Evolutionary conservation across 1,140 invertebrate species (phyloP).

Genomic region (Hypsibius dujardini): DNA sequence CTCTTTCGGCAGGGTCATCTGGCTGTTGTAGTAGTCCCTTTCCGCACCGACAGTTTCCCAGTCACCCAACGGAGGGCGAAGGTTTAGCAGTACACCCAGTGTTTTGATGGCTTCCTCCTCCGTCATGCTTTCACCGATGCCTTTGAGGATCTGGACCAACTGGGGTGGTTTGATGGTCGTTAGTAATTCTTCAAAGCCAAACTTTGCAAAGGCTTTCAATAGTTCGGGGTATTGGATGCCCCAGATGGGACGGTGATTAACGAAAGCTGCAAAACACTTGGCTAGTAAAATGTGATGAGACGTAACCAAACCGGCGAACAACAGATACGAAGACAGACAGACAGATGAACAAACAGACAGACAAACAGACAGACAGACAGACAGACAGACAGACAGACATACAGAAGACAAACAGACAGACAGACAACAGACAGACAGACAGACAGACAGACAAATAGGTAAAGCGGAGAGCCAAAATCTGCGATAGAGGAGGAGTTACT

Average conservation of each 20-base stretch:
- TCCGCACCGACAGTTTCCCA: conserved; percentile 4
- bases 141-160: background rate
- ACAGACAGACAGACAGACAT: too few species aligned
- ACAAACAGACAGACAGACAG: too few species aligned
- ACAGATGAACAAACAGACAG: too few species aligned
- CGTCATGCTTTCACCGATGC: conserved; percentile 1
- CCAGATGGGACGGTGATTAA: background rate
- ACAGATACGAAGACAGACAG: too few species aligned
- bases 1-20: background rate
- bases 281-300: too few species aligned
- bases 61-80: background rate
- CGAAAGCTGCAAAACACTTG: too few species aligned
- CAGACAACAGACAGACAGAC: too few species aligned
- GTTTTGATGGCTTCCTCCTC: conserved; percentile 1
- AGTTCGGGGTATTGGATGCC: conserved; percentile 4
- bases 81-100: background rate
- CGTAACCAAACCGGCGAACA: too few species aligned
- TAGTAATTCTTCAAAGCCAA: background rate
- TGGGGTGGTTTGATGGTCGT: background rate
- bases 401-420: too few species aligned
- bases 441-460: too few species aligned
- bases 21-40: background rate
- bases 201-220: background rate
- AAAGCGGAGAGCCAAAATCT: too few species aligned
- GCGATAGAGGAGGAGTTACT: too few species aligned